Conservation (phyloP, 2,113 vertebrate species). For the Melanocharis versteri region DNA sequence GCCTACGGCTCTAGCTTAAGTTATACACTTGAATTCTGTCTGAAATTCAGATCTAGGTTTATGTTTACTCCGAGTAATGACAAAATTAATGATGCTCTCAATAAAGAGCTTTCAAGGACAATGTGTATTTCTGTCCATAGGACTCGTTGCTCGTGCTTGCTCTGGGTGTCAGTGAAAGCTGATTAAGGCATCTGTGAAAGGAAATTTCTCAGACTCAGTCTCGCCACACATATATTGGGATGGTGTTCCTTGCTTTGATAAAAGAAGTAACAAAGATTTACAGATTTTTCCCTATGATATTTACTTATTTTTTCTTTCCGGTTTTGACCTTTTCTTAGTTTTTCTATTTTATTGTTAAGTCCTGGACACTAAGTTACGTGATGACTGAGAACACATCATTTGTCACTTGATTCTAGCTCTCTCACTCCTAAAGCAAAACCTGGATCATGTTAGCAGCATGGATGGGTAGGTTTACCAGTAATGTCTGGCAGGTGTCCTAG, state of each 20-base stretch:
- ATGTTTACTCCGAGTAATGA: neutral
- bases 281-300: neutral
- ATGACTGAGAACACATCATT: neutral
- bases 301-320: neutral
- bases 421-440: neutral
- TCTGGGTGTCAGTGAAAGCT: neutral
- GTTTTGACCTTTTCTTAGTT: neutral
- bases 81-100: neutral
- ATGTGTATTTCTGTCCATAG: neutral
- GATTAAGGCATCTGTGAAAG: neutral
- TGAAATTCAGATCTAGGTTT: neutral
- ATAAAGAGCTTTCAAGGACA: neutral
- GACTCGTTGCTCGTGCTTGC: neutral
- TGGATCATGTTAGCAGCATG: neutral
- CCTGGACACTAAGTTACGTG: fast-evolving
- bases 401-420: neutral
- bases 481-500: neutral
- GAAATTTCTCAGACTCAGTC: neutral
- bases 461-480: neutral
- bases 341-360: neutral
- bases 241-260: neutral
- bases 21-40: neutral
- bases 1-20: neutral
- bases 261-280: neutral
- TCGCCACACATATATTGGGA: neutral